Evolutionary conservation across 2,113 vertebrate species (phyloP), one percentile per base, ranked within the genome.

Genomic region (Capreolus pygargus): DNA sequence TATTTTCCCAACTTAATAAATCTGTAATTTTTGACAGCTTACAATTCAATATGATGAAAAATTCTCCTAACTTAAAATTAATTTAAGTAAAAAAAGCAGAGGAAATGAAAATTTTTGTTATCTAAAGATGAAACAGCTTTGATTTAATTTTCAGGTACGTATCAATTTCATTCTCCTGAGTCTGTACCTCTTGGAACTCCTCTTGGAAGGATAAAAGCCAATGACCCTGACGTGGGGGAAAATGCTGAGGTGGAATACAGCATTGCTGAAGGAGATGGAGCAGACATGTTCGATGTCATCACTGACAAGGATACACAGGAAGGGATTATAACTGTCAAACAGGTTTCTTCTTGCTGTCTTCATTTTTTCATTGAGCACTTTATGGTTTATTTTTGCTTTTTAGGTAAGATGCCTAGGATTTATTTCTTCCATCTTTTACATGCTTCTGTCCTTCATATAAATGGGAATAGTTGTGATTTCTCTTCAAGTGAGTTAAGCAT

Each of bases 231-330:
- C 36, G 84, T 99, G 6, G 99, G 99, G 2, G 99, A 99, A 89
- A 99, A 99, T 58, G 99, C 99, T 1, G 99, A 99, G 90, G 99
- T 99, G 98, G 99, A 99, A 85, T 99, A 99, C 96, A 99, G 98
- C 67, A 99, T 99, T 13, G 99, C 99, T 7, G 99, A 98, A 13
- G 99, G 99, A 64, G 99, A 99, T 21, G 99, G 99, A 67, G 99
- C 99, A 61, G 99, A 99, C 76, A 98, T 98, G 94, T 99, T 99
- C 97, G 99, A 99, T 95, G 99, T 99, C 61, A 70, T 99, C 98
- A 99, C 99, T 50, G 99, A 99, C 98, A 99, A 99, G 98, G 98
- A 99, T 47, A 99, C 99, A 45, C 99, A 99, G 97, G 99, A 99
- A 98, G 99, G 99, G 91, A 99, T 99, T 96, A 99, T 99, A 98